Percentiles rank a stretch among this genome's conserved stretches.
phyloP scores from a whole-genome alignment of 2,797 vertebrate species.

The Bradypodion pumilum region DNA sequence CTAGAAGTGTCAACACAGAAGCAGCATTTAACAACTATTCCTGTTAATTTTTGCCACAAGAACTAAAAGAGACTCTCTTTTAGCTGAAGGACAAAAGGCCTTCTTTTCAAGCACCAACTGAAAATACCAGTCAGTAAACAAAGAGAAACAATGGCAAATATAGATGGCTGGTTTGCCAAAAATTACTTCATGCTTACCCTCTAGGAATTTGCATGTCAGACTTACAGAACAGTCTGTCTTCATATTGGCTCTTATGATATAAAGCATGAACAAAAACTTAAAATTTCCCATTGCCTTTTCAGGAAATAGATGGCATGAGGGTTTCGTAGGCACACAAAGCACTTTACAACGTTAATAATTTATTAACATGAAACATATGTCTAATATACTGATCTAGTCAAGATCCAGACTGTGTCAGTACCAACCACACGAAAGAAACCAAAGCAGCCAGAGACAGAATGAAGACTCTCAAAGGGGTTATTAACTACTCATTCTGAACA shows the following conservation, averaged over 20 bases:
- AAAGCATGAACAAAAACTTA: neutral
- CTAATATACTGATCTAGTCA: neutral
- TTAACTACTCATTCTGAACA: neutral
- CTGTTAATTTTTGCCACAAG: neutral
- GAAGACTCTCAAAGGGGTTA: neutral
- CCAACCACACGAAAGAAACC: neutral
- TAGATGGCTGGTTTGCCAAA: neutral
- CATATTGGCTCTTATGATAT: neutral
- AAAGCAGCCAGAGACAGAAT: neutral
- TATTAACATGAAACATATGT: neutral
- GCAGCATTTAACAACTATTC: neutral
- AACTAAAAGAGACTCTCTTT: neutral
- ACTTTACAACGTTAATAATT: neutral
- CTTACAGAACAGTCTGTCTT: neutral
- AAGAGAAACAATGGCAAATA: neutral
- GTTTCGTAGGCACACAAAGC: neutral
- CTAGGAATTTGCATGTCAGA: slow-evolving; percentile 1
- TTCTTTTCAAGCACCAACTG: slow-evolving; percentile 3
- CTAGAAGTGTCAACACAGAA: neutral
- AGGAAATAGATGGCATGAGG: neutral
- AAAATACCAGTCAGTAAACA: neutral
- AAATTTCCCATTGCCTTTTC: neutral
- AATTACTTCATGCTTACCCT: slow-evolving; percentile 3
- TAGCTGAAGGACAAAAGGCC: neutral
- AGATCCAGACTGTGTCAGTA: neutral